Evolutionary conservation across 2,113 vertebrate species (phyloP).

Genomic region (Varanus salvator): DNA sequence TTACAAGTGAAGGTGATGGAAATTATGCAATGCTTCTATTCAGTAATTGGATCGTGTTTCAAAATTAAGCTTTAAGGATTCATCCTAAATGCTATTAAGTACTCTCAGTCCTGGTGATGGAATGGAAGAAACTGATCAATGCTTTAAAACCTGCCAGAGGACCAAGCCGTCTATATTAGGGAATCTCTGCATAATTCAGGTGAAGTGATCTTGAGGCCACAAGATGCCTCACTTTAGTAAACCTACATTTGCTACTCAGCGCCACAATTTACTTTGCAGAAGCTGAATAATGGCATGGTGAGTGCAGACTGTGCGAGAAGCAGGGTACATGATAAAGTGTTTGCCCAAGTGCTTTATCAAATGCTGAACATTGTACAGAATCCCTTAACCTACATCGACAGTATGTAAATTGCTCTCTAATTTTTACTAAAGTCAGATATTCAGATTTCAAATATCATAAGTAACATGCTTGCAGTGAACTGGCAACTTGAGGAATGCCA

Average conservation of each 20-base stretch:
- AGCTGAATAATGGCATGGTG: background rate
- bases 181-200: background rate
- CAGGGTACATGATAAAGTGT: background rate
- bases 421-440: background rate
- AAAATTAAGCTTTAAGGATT: slow-evolving; percentile 7
- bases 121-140: slow-evolving; percentile 8
- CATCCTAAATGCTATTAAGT: background rate
- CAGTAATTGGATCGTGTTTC: slow-evolving; percentile 4
- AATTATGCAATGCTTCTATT: background rate
- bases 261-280: background rate
- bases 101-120: background rate
- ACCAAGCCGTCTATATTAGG: background rate
- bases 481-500: background rate
- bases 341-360: background rate
- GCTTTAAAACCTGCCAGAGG: background rate
- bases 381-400: background rate
- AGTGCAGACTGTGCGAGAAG: background rate
- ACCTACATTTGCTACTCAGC: background rate
- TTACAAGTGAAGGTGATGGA: background rate
- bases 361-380: background rate
- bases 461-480: background rate
- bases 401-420: background rate
- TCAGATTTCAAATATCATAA: background rate
- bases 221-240: background rate
- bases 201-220: background rate